A percentile compares a stretch with the other conserved stretches of the same genome.
Conservation (phyloP, 2,888 invertebrate species). For the Trachelus stipa region DNA sequence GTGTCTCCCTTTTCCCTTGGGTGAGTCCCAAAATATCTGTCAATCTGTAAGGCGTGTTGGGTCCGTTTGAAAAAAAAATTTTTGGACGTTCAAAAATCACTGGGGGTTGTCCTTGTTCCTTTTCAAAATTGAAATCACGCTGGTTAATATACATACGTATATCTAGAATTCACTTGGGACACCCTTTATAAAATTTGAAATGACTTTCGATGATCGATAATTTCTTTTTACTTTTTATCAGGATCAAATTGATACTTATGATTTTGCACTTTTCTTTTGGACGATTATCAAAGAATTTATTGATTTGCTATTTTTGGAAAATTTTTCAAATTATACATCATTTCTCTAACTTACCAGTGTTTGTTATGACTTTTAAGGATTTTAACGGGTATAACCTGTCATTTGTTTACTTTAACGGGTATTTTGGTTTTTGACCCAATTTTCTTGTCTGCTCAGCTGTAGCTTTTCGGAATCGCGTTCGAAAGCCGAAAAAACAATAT, state of each 20-base stretch:
- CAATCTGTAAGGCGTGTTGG: not conserved
- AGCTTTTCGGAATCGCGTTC: constrained; percentile 5
- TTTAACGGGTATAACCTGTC: not conserved
- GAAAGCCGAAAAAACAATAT: constrained; percentile 23
- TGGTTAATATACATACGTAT: too few species aligned
- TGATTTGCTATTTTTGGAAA: too few species aligned
- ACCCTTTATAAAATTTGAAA: not conserved
- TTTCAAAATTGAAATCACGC: not conserved
- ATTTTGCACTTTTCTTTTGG: too few species aligned
- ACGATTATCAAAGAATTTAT: too few species aligned
- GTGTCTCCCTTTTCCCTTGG: not conserved
- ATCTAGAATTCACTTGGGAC: not conserved
- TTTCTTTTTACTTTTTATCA: too few species aligned
- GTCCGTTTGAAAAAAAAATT: not conserved
- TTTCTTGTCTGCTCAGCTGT: constrained; percentile 12
- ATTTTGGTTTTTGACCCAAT: constrained; percentile 10
- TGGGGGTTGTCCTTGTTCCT: too few species aligned
- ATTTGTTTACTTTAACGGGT: constrained; percentile 35
- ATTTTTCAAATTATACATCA: too few species aligned
- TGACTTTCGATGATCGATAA: not conserved
- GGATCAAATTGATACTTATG: not conserved
- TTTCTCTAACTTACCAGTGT: not conserved
- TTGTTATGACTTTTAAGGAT: not conserved
- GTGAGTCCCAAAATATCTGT: not conserved
- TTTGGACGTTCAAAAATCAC: too few species aligned